Base-by-base conservation (phyloP, 2,888 invertebrate species). In the Rotaria macrura region DNA sequence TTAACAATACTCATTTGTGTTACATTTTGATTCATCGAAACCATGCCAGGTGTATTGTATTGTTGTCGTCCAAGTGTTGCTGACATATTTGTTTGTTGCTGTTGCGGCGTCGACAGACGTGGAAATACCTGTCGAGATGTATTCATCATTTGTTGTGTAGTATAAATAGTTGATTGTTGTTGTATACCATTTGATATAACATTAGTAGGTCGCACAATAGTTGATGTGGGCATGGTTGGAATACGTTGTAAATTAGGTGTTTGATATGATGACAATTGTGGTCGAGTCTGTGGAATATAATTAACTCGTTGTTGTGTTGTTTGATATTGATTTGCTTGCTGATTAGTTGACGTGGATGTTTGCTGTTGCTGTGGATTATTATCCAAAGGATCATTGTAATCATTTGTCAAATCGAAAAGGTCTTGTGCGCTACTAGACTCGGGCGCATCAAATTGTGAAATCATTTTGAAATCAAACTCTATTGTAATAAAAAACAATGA, bases 1-100 rank as follows among this genome's bases (percentile, higher is more conserved):
- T 79, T 79, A 40, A 79, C 79, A 79, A 79, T 79, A 43, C n/a
- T 79, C 79, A 79, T 79, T 79, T 79, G 79, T n/a, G 79, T 79
- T n/a, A 79, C 79, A 43, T 43, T 79, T 79, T 79, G 79, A 43
- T 79, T 79, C 79, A 79, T 79, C 12, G 25, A 23, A 43, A 79
- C 79, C 79, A 79, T 79, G 12, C 43, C n/a, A 0, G 79, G 17
- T 43, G 23, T 23, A 43, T 79, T 40, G 12, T 79, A 43, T 43
- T 43, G 79, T n/a, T 43, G 40, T 25, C 43, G 7, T 5, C 40
- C 43, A 43, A 43, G 43, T 79, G 43, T n/a, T 25, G 79, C n/a
- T 79, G 79, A 5, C 6, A 79, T 79, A 40, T 40, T 79, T 49
- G 17, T 3, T 79, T 43, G 43, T 79, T 79, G 79, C 10, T 74